Evolutionary conservation across 1,140 invertebrate genomes (phyloP), one percentile per base, ranked within the genome.

Genomic region (Belonocnema kinseyi): DNA sequence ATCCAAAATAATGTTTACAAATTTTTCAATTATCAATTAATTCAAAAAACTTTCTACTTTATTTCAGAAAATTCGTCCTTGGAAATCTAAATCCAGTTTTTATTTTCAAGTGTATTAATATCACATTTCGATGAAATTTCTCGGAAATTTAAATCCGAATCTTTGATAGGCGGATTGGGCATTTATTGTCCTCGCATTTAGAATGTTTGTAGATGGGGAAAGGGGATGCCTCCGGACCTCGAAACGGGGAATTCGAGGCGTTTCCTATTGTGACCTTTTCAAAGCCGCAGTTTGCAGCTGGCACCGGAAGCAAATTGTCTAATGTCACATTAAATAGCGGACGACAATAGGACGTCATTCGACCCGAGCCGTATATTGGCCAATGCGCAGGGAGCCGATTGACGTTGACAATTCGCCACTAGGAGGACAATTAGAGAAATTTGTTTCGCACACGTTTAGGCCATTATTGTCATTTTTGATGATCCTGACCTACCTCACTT

Each of bases 271-370:
- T 85, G 26, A 26, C 77, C 78, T 53, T 78, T 54, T 79, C 66
- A 81, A 82, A 78, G 74, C 54, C 19, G 14, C 8, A 19, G 40
- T 58, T 80, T 77, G 83, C 88, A 89, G 88, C 88, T 89, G 88
- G 85, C 83, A 77, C 71, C 82, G 84, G 87, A 86, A 88, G 88
- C 86, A 88, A 88, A 89, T 89, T 87, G 1, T 88, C 83, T 88
- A 88, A 89, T 85, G 82, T 83, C 83, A 80, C 83, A 84, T 88
- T 88, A 87, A 87, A 89, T 86, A 88, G 83, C 84, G 79, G 83
- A 75, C 83, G 82, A 88, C 85, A 88, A 87, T 76, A 75, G 72
- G 56, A 78, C 56, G 80, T 74, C 81, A 82, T 87, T 87, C 78
- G 85, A 87, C 78, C 79, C 76, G 73, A 81, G 72, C 17, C 51